phyloP scores from a whole-genome alignment of 2,888 invertebrate genomes.

The Agonum fuliginosum region DNA sequence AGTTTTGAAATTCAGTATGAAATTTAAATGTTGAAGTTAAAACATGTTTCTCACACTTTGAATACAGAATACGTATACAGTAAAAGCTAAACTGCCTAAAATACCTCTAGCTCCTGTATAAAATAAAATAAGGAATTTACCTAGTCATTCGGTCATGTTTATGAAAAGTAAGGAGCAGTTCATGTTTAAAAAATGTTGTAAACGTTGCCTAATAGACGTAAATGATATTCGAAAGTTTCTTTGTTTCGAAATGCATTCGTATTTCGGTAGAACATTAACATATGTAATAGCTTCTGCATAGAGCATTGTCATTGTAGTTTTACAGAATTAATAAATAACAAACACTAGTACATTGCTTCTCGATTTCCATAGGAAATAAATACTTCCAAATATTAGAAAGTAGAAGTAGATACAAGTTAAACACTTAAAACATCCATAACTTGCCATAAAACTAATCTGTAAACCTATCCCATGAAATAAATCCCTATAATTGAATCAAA shows the following conservation, averaged over 20 bases:
- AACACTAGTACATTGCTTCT: slow-evolving; percentile 8
- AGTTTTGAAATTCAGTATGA: too few species aligned
- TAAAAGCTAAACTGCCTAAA: too few species aligned
- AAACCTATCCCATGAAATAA: background rate
- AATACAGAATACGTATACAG: too few species aligned
- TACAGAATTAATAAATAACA: slow-evolving; percentile 18
- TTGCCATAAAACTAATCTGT: background rate
- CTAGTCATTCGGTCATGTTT: too few species aligned
- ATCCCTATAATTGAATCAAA: slow-evolving; percentile 21
- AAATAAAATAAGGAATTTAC: too few species aligned
- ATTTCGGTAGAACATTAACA: slow-evolving; percentile 19
- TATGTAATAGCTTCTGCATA: slow-evolving; percentile 22
- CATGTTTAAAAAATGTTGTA: too few species aligned
- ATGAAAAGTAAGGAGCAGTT: too few species aligned
- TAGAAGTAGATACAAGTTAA: slow-evolving; percentile 27
- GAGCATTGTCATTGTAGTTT: background rate
- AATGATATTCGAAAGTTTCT: slow-evolving; percentile 16
- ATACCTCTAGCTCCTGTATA: too few species aligned
- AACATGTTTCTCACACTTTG: too few species aligned
- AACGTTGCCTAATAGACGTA: too few species aligned
- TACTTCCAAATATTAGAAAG: background rate
- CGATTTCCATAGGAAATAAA: slow-evolving; percentile 13
- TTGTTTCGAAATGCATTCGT: slow-evolving; percentile 24
- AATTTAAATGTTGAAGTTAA: too few species aligned
- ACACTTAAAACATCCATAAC: slow-evolving; percentile 13